Conservation (phyloP, 2,113 vertebrate species). For the Heloderma charlesbogerti region DNA sequence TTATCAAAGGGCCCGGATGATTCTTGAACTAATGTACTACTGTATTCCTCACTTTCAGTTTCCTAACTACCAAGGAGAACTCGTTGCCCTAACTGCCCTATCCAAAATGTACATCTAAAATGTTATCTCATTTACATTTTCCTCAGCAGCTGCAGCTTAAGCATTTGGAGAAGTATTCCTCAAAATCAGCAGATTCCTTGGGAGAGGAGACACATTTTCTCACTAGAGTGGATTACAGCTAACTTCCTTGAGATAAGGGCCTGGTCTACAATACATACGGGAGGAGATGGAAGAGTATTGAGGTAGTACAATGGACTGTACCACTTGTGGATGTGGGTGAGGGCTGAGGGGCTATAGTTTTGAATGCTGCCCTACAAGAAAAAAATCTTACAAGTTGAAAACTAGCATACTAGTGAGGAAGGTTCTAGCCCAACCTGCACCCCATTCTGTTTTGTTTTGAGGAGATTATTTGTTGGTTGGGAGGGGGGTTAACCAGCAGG, state of each 20-base stretch:
- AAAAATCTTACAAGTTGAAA: not conserved
- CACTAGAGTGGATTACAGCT: not conserved
- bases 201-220: not conserved
- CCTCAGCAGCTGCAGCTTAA: not conserved
- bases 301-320: not conserved
- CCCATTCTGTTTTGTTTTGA: not conserved
- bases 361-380: not conserved
- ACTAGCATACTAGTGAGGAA: not conserved
- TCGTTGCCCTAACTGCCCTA: not conserved
- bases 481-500: not conserved
- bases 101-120: conserved; percentile 18
- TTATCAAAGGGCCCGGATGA: conserved; percentile 9
- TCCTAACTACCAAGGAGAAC: not conserved
- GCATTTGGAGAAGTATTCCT: not conserved
- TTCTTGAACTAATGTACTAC: conserved; percentile 24
- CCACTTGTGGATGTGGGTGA: not conserved
- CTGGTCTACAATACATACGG: not conserved
- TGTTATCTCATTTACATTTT: not conserved
- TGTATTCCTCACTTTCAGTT: conserved; percentile 9
- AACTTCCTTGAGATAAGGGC: not conserved
- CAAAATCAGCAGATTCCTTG: not conserved
- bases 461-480: no score
- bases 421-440: not conserved
- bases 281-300: not conserved
- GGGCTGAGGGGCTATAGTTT: not conserved